Evolutionary conservation across 2,113 vertebrate genomes (phyloP), one percentile per base, ranked within the genome.

Genomic region (Stigmatopora nigra): DNA sequence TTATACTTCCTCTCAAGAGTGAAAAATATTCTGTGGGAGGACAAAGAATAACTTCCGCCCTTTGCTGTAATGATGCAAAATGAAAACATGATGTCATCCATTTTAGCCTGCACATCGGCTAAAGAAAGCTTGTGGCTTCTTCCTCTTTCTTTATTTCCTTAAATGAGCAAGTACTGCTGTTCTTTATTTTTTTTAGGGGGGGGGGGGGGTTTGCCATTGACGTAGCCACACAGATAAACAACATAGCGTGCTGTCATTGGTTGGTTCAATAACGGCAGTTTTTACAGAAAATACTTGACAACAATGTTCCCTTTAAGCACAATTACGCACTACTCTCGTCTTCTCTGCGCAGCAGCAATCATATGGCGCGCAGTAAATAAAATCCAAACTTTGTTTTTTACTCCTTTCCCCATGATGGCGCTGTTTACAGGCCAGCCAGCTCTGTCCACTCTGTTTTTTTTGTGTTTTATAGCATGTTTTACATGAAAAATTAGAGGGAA

Each of bases 51-150:
- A 82, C 81, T 81, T 88, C 84, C 65, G n/a, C n/a, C 77, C 77
- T 74, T 61, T 1, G 2, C 47, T 57, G 62, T 66, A 71, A 66
- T 71, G 53, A 82, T 64, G 67, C 64, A 70, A 69, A 82, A 70
- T 72, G 72, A 69, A 56, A 71, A 61, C 63, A 71, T 85, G 81
- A 84, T 80, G 67, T 86, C 86, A 88, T 70, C n/a, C 70, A 68
- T 71, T 72, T 81, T 56, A 76, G 67, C 35, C 67, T 83, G 78
- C 73, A 71, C 15, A 62, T 46, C 17, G 60, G 75, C 82, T 85
- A 72, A 79, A 83, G 69, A 75, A 72, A 77, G 76, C 78, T 81
- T 81, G 78, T 70, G 71, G 65, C 55, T 61, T 56, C 66, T 36
- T 53, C 68, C 73, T 63, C 82, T 75, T 67, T 38, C 72, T 56